Base-by-base conservation (phyloP, 2,797 vertebrate species). In the Clarias laeviceps region DNA sequence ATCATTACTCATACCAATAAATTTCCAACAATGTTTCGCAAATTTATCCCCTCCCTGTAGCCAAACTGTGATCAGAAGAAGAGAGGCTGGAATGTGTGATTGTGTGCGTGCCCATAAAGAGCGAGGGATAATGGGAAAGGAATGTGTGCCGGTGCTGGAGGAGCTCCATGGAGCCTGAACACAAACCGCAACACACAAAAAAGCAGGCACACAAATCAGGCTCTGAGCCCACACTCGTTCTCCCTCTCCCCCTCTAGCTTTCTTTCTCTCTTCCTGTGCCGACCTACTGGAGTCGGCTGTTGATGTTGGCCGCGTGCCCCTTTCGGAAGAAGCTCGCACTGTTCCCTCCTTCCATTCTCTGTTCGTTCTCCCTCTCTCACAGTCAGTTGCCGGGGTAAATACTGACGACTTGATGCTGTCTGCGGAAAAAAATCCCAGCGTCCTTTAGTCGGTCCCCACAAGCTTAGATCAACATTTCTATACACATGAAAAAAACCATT, bases 261-360 rank as follows among this genome's bases (percentile, higher is more conserved):
- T 17, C 83, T 70, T 80, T 87, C 93, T 94, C 94, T 94, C 93
- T 97, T 97, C 97, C 97, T 96, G 97, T 96, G 95, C 96, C 96
- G 96, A 97, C 97, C 96, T 96, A 96, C 96, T 96, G 96, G 97
- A 97, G 96, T 97, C 96, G 93, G 94, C 95, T 97, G 96, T 96
- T 97, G 94, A 96, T 96, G 93, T 97, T 97, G 97, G 97, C 97
- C 84, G 94, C 90, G 90, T 91, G 95, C 96, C 96, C 93, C 94
- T 90, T 89, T 93, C 86, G 88, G 93, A 95, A 95, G 94, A 95
- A 95, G 93, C 82, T 72, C 22, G 15, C 81, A 80, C 74, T 73
- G 69, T 76, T 78, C 88, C 81, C 73, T 78, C 79, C 91, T 90
- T 74, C 37, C 32, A 18, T 65, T 80, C 40, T 80, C 62, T 66